These are phyloP conservation scores for Cosmia pyralina DNA, from an alignment of 2,888 invertebrate species.

Conservation along the genomic window DNA sequence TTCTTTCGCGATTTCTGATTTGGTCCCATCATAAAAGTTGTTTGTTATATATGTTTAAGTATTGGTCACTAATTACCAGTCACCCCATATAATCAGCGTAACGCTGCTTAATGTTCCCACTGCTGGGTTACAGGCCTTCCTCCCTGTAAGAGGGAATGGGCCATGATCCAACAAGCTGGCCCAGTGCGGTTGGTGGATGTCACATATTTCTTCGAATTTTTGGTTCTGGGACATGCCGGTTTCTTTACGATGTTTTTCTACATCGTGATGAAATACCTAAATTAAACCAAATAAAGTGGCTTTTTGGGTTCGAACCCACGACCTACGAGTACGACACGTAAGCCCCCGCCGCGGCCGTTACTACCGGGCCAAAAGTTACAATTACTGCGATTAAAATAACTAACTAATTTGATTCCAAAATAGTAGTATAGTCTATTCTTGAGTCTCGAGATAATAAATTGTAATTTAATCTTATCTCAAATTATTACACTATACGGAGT, in stretches of 20 bases:
- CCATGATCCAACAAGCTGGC: no score
- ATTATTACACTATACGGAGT: slow-evolving; percentile 23
- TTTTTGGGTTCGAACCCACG: not conserved
- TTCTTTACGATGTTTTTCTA: not conserved
- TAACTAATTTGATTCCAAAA: slow-evolving; percentile 4
- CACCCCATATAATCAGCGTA: not conserved
- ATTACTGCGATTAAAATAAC: not conserved
- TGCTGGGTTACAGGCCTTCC: not conserved
- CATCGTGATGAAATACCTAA: not conserved
- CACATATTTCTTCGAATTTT: not conserved
- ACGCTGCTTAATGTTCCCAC: not conserved
- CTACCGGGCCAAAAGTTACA: not conserved
- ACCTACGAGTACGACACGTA: not conserved
- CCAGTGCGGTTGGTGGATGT: not conserved
- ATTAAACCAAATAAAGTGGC: no score
- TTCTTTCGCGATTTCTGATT: no score
- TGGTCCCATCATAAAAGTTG: no score
- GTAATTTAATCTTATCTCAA: slow-evolving; percentile 49
- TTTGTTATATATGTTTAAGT: no score
- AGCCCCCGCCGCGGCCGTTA: not conserved
- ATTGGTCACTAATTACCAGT: no score
- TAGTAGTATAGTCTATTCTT: slow-evolving; percentile 20
- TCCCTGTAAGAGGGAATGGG: not conserved
- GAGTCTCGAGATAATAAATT: slow-evolving; percentile 35
- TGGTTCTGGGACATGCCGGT: not conserved